Base-by-base conservation (phyloP, 2,888 invertebrate genomes). In the Anagyrus pseudococci region DNA sequence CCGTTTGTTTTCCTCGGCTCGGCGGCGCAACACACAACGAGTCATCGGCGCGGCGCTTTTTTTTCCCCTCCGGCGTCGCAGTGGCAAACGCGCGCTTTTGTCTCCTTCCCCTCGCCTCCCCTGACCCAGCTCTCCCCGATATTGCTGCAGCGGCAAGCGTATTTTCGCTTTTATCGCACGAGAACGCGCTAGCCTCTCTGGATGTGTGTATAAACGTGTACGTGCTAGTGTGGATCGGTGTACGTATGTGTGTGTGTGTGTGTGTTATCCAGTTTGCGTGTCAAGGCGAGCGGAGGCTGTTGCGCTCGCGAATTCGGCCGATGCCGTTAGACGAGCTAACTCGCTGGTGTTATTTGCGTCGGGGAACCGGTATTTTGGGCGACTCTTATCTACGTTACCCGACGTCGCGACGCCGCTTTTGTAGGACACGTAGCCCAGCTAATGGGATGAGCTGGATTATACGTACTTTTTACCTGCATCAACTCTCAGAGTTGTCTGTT, bases 251-350 rank as follows among this genome's bases (percentile, higher is more conserved):
- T 10, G 29, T 37, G 15, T 15, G 33, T 37, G 33, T 37, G 17
- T 43, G 25, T 40, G n/a, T 52, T 64, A 64, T 52, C 63, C 52
- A 44, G 64, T 37, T 64, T 57, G 37, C 57, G 44, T 56, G 64
- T 64, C 64, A 64, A 64, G 64, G 64, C 43, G 46, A 59, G 25
- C n/a, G 22, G 44, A 26, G 37, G 37, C 13, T 19, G 47, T 15
- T n/a, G 3, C 29, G 17, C 26, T 25, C 19, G 46, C 22, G 23
- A 29, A 43, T 53, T 48, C 48, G 58, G 57, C 8, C 41, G 46
- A 50, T 56, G 55, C 54, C 56, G 55, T 64, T 64, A 52, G 59
- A 50, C 37, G 19, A 40, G 49, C 43, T 10, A 17, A 58, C 29
- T 22, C 29, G 17, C 13, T n/a, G n/a, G n/a, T n/a, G n/a, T n/a